phyloP scores from a whole-genome alignment of 2,888 invertebrate genomes.

The Lobophora halterata region DNA sequence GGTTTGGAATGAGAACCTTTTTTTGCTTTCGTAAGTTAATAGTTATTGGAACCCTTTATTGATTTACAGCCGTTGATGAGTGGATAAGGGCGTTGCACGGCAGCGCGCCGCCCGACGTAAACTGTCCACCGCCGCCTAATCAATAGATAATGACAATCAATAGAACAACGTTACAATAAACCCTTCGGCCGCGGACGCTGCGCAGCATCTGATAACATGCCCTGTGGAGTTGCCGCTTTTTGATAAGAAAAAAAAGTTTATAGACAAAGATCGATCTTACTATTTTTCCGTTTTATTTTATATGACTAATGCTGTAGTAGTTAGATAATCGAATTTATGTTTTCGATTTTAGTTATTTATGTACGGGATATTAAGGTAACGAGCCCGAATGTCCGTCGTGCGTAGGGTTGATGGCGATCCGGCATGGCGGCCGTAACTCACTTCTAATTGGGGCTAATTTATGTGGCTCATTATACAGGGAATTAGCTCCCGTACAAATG shows the following conservation, averaged over 20 bases:
- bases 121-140: neutral
- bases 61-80: constrained; percentile 59
- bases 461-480: constrained; percentile 34
- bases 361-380: no score
- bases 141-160: constrained; percentile 14
- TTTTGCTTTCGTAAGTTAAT: neutral
- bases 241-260: no score
- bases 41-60: constrained; percentile 50
- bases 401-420: neutral
- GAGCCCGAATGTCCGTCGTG: no score
- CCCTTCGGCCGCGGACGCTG: no score
- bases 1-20: neutral
- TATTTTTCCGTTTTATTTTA: no score
- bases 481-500: constrained; percentile 27
- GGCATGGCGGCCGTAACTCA: constrained; percentile 18
- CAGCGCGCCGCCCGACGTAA: constrained; percentile 1
- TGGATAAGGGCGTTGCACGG: constrained; percentile 25
- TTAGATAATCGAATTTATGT: no score
- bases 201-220: no score
- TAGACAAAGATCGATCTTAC: no score
- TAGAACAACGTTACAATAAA: no score
- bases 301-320: no score
- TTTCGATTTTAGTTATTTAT: no score
- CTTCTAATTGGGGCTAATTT: constrained; percentile 43
- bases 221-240: no score